Base-by-base conservation (phyloP, 2,888 invertebrate species). In the Clusia tigrina region DNA sequence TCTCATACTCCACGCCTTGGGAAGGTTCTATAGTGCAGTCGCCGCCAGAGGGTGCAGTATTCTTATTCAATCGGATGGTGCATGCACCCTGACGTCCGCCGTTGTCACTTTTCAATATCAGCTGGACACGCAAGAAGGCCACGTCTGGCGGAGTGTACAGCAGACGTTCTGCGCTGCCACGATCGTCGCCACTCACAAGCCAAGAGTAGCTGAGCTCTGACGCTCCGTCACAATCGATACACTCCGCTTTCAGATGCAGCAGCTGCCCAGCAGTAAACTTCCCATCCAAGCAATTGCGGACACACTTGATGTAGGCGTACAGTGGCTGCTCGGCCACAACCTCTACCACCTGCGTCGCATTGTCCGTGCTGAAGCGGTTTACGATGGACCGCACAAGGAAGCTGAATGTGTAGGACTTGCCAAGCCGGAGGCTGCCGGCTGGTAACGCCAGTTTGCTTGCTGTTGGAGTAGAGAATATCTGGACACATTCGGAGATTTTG, bases 261-360 rank as follows among this genome's bases (percentile, higher is more conserved):
- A 67, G 20, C n/a, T 62, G 63, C 2, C 55, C 62, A 1, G 58
- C n/a, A 1, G 64, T 32, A 48, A 67, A 75, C 38, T 65, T 61
- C 23, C 62, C 46, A 5, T 63, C 54, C 1, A 56, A 18, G 54
- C 75, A 75, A 60, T 75, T 75, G 0, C 71, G 60, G 2, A 73
- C 53, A 55, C 75, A 75, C 17, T 59, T 22, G 1, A 74, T 69
- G 20, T 65, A 18, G 1, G 72, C 24, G 0, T 63, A 23, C n/a
- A 73, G 63, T 1, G 64, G 65, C 1, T 53, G 23, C 1, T 63
- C 48, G 1, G 60, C 22, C 3, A 66, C 56, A 1, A 66, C 48
- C 18, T 56, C 60, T 0, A 75, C 62, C 1, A 56, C 12, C 62
- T 75, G 75, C 2, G 17, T 24, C 1, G 58, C 51, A 10, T 22